Evolutionary conservation across 1,140 invertebrate species (phyloP).

Genomic region (Atta cephalotes): DNA sequence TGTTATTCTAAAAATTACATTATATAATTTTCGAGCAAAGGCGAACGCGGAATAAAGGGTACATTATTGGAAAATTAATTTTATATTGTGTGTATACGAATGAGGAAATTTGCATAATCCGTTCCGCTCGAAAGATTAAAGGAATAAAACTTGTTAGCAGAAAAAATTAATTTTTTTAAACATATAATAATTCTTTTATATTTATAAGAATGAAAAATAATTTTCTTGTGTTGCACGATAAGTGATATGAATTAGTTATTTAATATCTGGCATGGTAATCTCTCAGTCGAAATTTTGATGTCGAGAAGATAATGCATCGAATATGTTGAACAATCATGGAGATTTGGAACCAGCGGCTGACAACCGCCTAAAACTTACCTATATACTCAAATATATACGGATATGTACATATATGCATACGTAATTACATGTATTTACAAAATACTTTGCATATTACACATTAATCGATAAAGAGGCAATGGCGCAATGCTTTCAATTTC

Average conservation of each 20-base stretch:
- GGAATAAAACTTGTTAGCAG: not conserved
- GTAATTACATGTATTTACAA: constrained; percentile 59
- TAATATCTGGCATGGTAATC: not conserved
- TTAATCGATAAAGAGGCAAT: constrained; percentile 26
- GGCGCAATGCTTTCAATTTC: constrained; percentile 8
- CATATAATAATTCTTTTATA: not conserved
- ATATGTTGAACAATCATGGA: not conserved
- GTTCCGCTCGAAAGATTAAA: not conserved
- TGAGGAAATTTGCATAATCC: not conserved
- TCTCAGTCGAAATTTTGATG: not conserved
- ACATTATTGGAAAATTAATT: not conserved
- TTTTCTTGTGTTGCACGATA: not conserved
- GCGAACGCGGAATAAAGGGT: not conserved
- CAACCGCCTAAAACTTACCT: constrained; percentile 29
- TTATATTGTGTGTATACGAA: not conserved
- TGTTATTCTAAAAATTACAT: constrained; percentile 7
- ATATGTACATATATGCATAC: constrained; percentile 62
- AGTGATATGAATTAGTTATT: not conserved
- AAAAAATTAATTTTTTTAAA: not conserved
- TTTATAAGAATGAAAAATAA: not conserved
- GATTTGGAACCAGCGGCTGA: constrained; percentile 28
- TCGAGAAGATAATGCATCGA: not conserved
- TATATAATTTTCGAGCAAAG: not conserved
- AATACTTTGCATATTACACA: constrained; percentile 48
- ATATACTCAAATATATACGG: constrained; percentile 62